A percentile compares a stretch with the other conserved stretches of the same genome.
Evolutionary conservation across 2,888 invertebrate species (phyloP).

Genomic region (Neoascia interrupta): DNA sequence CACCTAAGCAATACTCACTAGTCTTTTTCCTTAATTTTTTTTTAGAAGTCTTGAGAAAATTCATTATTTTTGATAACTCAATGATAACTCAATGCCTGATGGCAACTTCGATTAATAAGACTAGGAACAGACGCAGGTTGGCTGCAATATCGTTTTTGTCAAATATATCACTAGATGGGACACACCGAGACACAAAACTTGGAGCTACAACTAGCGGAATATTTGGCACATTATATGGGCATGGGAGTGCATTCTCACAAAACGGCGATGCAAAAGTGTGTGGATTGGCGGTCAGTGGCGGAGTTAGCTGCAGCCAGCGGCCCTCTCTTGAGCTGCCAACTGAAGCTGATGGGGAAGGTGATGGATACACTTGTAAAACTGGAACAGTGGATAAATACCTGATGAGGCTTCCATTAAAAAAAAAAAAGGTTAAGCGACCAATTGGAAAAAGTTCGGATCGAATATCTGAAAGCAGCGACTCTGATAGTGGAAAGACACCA

Average conservation of each 20-base stretch:
- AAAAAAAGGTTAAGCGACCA: conserved; percentile 78
- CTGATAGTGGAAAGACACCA: conserved; percentile 86
- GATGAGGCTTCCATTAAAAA: conserved; percentile 76
- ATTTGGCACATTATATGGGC: conserved; percentile 73
- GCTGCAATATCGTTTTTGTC: conserved; percentile 96
- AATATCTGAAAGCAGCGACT: conserved; percentile 87
- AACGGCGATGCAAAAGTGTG: conserved; percentile 68
- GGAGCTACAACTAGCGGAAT: conserved; percentile 77
- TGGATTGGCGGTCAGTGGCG: conserved; percentile 49
- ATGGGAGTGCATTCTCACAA: conserved; percentile 61
- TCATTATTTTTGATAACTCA: neutral
- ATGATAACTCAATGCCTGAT: conserved; percentile 77
- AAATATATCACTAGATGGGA: conserved; percentile 96
- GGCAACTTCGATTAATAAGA: conserved; percentile 80
- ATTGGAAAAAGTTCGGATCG: conserved; percentile 79
- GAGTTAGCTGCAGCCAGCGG: conserved; percentile 71
- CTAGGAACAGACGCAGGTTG: conserved; percentile 90
- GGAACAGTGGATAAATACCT: conserved; percentile 80
- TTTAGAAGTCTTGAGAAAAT: too few species aligned
- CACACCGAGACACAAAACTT: conserved; percentile 87
- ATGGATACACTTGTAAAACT: conserved; percentile 80
- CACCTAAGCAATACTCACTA: too few species aligned
- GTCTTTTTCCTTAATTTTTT: too few species aligned
- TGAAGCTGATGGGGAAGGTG: conserved; percentile 79
- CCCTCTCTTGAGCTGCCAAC: conserved; percentile 78